These are phyloP conservation scores for Peromyscus attwateri DNA, from an alignment of 2,797 vertebrate genomes.

Conservation along the genomic window DNA sequence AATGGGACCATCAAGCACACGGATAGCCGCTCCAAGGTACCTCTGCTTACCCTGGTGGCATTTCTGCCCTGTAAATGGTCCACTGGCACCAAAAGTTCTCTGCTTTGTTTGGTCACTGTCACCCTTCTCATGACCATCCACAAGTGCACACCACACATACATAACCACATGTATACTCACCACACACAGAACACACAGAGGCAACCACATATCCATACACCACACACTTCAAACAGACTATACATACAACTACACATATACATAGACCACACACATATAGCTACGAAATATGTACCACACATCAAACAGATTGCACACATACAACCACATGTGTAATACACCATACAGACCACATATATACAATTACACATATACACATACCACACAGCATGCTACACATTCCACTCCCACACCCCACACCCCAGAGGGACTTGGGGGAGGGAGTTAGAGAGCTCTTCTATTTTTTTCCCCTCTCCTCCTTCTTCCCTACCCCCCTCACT, in stretches of 20 bases:
- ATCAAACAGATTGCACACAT: neutral
- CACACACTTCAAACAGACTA: neutral
- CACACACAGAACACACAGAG: neutral
- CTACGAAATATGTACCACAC: neutral
- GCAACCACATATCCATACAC: neutral
- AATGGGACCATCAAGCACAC: slow-evolving; percentile 82
- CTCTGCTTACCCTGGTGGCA: neutral
- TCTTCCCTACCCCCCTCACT: neutral
- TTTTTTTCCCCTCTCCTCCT: neutral
- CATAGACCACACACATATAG: neutral
- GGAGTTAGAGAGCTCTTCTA: neutral
- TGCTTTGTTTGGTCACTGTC: slow-evolving; percentile 38
- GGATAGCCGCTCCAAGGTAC: fast-evolving
- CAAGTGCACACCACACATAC: neutral
- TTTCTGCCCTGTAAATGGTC: slow-evolving; percentile 20
- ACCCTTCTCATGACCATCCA: neutral
- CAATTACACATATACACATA: neutral
- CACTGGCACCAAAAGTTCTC: slow-evolving; percentile 6
- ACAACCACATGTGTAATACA: neutral
- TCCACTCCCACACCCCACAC: neutral
- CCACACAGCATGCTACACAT: neutral
- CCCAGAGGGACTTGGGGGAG: neutral
- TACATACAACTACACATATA: neutral
- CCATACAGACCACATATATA: neutral
- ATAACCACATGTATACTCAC: neutral